These are phyloP conservation scores for Drosophila nigromelanica DNA, from an alignment of 1,140 invertebrate genomes.

Conservation along the genomic window DNA sequence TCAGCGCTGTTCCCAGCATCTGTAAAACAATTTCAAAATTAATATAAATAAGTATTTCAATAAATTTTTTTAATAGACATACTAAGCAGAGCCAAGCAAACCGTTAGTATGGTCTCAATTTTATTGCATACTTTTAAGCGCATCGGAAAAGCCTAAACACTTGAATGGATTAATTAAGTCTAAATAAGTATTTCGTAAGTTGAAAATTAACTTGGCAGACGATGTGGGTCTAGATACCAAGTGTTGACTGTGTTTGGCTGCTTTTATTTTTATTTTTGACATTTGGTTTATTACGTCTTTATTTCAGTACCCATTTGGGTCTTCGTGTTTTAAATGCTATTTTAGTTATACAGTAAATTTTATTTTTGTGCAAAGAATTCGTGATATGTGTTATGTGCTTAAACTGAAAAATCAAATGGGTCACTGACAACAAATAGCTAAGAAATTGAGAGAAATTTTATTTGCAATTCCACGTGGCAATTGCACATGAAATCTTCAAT, in stretches of 20 bases:
- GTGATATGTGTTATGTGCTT: constrained; percentile 37
- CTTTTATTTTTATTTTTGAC: constrained; percentile 69
- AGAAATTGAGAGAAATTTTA: constrained; percentile 17
- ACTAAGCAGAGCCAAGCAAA: constrained; percentile 7
- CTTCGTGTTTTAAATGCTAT: constrained; percentile 45
- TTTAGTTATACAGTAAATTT: constrained; percentile 44
- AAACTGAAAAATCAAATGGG: constrained; percentile 17
- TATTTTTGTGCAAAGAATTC: constrained; percentile 62
- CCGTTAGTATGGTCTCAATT: constrained; percentile 21
- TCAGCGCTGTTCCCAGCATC: constrained; percentile 83
- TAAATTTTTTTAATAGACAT: constrained; percentile 2
- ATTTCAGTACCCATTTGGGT: constrained; percentile 26
- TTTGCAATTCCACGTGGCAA: constrained; percentile 20
- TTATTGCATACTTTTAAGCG: constrained; percentile 61
- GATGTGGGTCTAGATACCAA: neutral
- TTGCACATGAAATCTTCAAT: neutral
- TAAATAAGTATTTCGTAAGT: neutral
- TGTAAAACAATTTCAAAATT: constrained; percentile 42
- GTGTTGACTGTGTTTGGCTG: constrained; percentile 17
- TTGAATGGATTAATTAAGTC: neutral
- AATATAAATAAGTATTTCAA: constrained; percentile 8
- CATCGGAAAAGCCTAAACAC: constrained; percentile 3
- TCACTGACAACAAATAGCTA: constrained; percentile 13
- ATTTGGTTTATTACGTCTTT: constrained; percentile 74
- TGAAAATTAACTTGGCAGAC: neutral